Percentiles rank a stretch among this genome's conserved stretches.
phyloP scores from a whole-genome alignment of 2,113 vertebrate species.

The Heloderma charlesbogerti region DNA sequence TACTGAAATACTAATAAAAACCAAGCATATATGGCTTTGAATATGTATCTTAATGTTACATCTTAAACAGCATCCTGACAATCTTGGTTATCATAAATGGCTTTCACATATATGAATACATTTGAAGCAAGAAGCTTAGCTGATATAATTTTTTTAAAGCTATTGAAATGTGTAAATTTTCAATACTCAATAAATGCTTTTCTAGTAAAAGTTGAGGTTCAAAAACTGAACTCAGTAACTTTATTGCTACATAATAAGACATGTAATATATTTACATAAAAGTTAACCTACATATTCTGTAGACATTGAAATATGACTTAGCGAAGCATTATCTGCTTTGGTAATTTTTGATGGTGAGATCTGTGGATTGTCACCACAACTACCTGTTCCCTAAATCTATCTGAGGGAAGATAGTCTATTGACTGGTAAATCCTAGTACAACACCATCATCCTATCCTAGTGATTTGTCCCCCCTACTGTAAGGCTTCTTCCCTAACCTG shows the following conservation, averaged over 20 bases:
- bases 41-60: slow-evolving; percentile 29
- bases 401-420: slow-evolving; percentile 20
- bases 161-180: slow-evolving; percentile 23
- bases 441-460: neutral
- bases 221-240: slow-evolving; percentile 41
- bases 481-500: neutral
- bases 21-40: slow-evolving; percentile 22
- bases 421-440: slow-evolving; percentile 44
- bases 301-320: slow-evolving; percentile 11
- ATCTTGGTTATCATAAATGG: slow-evolving; percentile 29
- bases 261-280: slow-evolving; percentile 26
- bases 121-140: slow-evolving; percentile 18
- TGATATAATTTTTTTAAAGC: neutral
- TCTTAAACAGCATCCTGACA: slow-evolving; percentile 45
- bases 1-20: slow-evolving; percentile 30
- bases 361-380: slow-evolving; percentile 19
- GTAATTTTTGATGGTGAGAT: slow-evolving; percentile 12
- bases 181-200: slow-evolving; percentile 39
- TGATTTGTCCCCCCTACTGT: neutral
- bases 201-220: slow-evolving; percentile 45
- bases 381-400: neutral
- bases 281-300: slow-evolving; percentile 34
- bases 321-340: slow-evolving; percentile 22
- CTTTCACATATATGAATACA: slow-evolving; percentile 1
- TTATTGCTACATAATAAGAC: slow-evolving; percentile 50